Conservation (phyloP, 2,113 vertebrate species). For the Menidia beryllina region DNA sequence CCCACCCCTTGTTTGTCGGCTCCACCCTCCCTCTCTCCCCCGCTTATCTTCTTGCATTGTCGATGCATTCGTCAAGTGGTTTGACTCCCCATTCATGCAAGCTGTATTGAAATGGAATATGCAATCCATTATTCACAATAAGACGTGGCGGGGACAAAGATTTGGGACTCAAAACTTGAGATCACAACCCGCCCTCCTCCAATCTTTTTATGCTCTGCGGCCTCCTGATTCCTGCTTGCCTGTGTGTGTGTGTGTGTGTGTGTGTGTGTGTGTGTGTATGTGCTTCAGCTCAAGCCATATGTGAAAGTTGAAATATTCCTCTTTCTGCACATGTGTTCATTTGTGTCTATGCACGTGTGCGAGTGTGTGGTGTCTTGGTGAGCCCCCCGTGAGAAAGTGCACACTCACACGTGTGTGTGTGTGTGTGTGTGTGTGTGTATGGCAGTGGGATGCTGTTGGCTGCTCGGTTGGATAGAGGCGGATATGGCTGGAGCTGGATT, state of each 20-base stretch:
- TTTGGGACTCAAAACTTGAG: constrained; percentile 40
- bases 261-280: constrained; percentile 7
- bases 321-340: constrained; percentile 12
- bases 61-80: constrained; percentile 63
- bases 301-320: constrained; percentile 43
- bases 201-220: not conserved
- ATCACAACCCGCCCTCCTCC: constrained; percentile 4
- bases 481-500: constrained; percentile 62
- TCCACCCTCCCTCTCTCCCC: constrained; percentile 7
- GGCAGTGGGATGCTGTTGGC: constrained; percentile 56
- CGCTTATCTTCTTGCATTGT: constrained; percentile 52
- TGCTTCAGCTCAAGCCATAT: constrained; percentile 14
- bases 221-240: not conserved
- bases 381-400: not conserved
- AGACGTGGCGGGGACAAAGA: constrained; percentile 46
- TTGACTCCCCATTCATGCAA: constrained; percentile 58
- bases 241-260: constrained; percentile 14
- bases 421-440: constrained; percentile 32
- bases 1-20: not conserved
- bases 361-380: constrained; percentile 11
- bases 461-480: constrained; percentile 57
- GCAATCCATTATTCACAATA: constrained; percentile 65
- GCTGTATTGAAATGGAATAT: constrained; percentile 68
- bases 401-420: constrained; percentile 20
- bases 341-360: too few relatives aligned